Evolutionary conservation across 2,888 invertebrate genomes (phyloP).

Genomic region (Lasioglossum zephyrum): DNA sequence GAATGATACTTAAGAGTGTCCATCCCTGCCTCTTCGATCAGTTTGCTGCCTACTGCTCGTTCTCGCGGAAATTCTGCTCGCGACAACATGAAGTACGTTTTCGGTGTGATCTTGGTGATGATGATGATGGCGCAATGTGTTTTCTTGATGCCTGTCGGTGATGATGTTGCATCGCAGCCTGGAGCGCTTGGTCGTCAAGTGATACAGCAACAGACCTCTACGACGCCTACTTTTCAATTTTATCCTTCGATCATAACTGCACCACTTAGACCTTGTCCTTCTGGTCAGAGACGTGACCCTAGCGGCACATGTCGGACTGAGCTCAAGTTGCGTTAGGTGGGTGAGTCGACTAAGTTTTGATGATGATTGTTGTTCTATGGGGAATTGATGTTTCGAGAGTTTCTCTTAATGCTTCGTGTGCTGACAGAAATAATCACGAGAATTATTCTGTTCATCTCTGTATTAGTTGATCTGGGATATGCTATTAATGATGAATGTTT

Average conservation of each 20-base stretch:
- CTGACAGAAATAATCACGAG: not conserved
- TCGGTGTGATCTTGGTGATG: not conserved
- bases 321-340: not conserved
- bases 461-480: too few relatives aligned
- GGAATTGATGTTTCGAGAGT: not conserved
- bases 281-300: not conserved
- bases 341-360: not conserved
- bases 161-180: too few relatives aligned
- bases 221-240: fast-evolving
- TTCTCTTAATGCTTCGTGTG: not conserved
- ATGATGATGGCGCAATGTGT: not conserved
- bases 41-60: not conserved
- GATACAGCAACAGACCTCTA: not conserved
- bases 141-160: not conserved
- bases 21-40: not conserved
- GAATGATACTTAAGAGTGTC: not conserved
- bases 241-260: not conserved
- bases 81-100: not conserved
- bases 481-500: too few relatives aligned
- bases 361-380: not conserved
- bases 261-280: not conserved
- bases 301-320: not conserved
- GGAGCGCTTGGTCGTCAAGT: too few relatives aligned
- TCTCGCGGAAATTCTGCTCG: not conserved
- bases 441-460: too few relatives aligned